Conservation (phyloP, 2,888 invertebrate species). For the Pseudanteris insignis region DNA sequence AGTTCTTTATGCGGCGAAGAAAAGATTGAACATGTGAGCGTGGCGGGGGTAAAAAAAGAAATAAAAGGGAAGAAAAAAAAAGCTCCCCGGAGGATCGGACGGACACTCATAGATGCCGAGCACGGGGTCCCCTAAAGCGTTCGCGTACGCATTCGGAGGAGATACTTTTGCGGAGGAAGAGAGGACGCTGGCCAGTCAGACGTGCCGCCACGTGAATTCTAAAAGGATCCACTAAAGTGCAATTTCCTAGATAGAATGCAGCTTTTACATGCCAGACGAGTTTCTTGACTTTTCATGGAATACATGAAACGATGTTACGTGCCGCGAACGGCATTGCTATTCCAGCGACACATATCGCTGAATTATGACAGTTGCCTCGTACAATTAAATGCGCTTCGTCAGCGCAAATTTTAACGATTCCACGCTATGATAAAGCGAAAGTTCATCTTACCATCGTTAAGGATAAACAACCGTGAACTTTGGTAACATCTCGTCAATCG, state of each 20-base stretch:
- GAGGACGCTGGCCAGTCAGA: slow-evolving; percentile 44
- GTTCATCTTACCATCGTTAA: no score
- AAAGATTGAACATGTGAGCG: slow-evolving; percentile 3
- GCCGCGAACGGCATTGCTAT: slow-evolving; percentile 22
- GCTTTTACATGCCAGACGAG: slow-evolving; percentile 42
- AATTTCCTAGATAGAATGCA: slow-evolving; percentile 48
- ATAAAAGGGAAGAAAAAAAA: slow-evolving; percentile 22
- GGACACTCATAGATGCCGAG: slow-evolving; percentile 56
- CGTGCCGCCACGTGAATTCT: slow-evolving; percentile 58
- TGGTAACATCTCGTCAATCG: no score
- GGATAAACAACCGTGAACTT: no score
- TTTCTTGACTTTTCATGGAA: slow-evolving; percentile 43
- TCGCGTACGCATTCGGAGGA: slow-evolving; percentile 42
- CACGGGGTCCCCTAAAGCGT: slow-evolving; percentile 60
- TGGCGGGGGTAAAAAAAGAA: no score
- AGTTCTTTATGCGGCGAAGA: slow-evolving; percentile 9
- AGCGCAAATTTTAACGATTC: slow-evolving; percentile 3
- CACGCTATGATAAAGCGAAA: background rate
- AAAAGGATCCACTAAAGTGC: slow-evolving; percentile 54
- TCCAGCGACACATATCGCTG: slow-evolving; percentile 20
- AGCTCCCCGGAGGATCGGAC: slow-evolving; percentile 40
- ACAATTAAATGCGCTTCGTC: slow-evolving; percentile 8
- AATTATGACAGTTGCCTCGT: slow-evolving; percentile 13
- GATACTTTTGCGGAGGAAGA: slow-evolving; percentile 37
- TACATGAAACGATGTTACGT: slow-evolving; percentile 30